Evolutionary conservation across 2,888 invertebrate genomes (phyloP).

Genomic region (Parasteatoda lunata): DNA sequence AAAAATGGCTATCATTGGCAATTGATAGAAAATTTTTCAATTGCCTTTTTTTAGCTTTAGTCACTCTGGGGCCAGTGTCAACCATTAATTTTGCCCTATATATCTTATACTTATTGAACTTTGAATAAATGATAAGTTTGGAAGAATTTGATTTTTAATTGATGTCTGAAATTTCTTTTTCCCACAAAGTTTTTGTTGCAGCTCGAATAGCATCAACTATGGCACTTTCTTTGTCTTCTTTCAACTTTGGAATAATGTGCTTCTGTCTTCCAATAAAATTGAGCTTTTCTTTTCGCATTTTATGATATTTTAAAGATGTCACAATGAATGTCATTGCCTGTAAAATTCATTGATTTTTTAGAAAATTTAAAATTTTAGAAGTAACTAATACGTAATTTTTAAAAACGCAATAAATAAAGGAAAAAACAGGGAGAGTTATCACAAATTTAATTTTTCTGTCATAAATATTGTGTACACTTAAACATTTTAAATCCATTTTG

Average conservation of each 20-base stretch:
- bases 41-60: no score
- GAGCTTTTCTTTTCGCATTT: slow-evolving; percentile 36
- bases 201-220: slow-evolving; percentile 39
- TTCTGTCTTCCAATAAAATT: slow-evolving; percentile 17
- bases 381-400: background rate
- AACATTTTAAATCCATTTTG: background rate
- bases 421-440: background rate
- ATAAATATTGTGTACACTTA: background rate
- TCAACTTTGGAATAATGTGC: slow-evolving; percentile 1
- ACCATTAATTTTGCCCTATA: no score
- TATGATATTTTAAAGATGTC: slow-evolving; percentile 47
- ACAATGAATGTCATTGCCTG: slow-evolving; percentile 61
- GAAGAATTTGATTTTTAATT: background rate
- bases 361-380: background rate
- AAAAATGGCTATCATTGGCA: no score
- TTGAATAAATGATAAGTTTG: no score
- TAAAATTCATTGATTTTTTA: slow-evolving; percentile 1
- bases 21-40: no score
- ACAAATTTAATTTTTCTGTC: background rate
- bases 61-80: no score
- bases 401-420: background rate
- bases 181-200: slow-evolving; percentile 38
- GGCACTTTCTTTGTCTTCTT: slow-evolving; percentile 15
- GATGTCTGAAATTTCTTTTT: background rate
- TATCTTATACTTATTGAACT: no score